These are phyloP conservation scores for Germaria angustata DNA, from an alignment of 2,888 invertebrate genomes.

Conservation along the genomic window DNA sequence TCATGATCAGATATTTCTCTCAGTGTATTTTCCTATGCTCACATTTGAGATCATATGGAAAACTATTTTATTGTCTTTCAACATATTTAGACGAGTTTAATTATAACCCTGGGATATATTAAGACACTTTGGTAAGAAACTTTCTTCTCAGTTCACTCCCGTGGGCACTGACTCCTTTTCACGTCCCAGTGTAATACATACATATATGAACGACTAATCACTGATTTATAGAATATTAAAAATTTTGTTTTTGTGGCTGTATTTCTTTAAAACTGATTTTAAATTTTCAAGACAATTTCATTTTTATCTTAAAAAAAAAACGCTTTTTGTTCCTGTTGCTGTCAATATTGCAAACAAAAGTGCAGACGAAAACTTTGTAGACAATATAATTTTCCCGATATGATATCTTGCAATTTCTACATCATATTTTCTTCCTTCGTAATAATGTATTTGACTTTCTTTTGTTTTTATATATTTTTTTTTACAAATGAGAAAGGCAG, in stretches of 20 bases:
- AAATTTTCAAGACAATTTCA: neutral
- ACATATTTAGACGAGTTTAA: slow-evolving; percentile 6
- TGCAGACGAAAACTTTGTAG: slow-evolving; percentile 54
- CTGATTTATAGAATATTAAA: too few relatives aligned
- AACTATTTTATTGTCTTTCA: slow-evolving; percentile 5
- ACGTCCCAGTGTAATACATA: slow-evolving; percentile 7
- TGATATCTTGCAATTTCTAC: neutral
- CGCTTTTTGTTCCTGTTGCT: neutral
- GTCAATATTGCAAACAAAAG: slow-evolving; percentile 37
- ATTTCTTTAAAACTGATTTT: neutral
- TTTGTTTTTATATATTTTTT: neutral
- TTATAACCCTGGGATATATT: slow-evolving; percentile 41
- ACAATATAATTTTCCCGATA: slow-evolving; percentile 30
- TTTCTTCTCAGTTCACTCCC: neutral
- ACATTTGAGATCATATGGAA: slow-evolving; percentile 20
- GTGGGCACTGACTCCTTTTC: neutral
- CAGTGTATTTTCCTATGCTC: neutral
- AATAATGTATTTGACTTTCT: slow-evolving; percentile 20
- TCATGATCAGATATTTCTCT: neutral
- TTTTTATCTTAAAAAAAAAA: neutral
- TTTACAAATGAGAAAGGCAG: neutral
- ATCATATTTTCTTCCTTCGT: slow-evolving; percentile 4
- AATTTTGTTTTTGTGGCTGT: too few relatives aligned
- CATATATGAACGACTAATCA: too few relatives aligned
- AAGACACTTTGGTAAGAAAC: neutral